These are phyloP conservation scores for Candoia aspera DNA, from an alignment of 2,113 vertebrate species.

Conservation along the genomic window DNA sequence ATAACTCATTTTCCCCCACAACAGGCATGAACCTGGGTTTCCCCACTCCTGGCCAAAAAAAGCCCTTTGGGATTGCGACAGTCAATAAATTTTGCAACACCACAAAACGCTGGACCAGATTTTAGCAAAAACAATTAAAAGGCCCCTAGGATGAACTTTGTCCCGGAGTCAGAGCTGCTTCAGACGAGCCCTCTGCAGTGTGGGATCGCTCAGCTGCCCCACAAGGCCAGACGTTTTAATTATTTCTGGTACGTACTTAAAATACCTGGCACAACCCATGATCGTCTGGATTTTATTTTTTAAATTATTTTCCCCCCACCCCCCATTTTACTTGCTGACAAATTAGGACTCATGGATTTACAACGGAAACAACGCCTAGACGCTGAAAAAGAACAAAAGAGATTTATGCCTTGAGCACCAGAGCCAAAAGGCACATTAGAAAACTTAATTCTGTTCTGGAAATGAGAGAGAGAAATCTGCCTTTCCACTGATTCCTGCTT, in stretches of 20 bases:
- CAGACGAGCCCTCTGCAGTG: conserved; percentile 44
- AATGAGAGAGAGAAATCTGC: conserved; percentile 52
- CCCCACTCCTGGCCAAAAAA: not conserved
- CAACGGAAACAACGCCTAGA: conserved; percentile 47
- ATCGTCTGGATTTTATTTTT: conserved; percentile 58
- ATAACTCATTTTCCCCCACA: not conserved
- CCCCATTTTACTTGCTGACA: conserved; percentile 64
- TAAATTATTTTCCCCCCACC: not conserved
- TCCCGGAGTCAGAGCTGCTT: too few relatives aligned
- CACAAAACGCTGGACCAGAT: conserved; percentile 22
- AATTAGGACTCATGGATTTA: conserved; percentile 60
- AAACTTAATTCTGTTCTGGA: conserved; percentile 62
- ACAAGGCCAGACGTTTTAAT: conserved; percentile 66
- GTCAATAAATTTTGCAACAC: not conserved
- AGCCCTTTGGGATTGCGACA: not conserved
- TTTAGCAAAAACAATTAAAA: conserved; percentile 47
- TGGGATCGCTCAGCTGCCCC: conserved; percentile 41
- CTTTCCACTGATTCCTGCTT: not conserved
- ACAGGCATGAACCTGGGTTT: not conserved
- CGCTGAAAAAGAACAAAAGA: conserved; percentile 51
- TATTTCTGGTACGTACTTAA: conserved; percentile 61
- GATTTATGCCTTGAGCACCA: conserved; percentile 61
- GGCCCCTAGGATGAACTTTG: conserved; percentile 60
- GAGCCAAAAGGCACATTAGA: conserved; percentile 54
- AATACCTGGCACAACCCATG: conserved; percentile 42